Evolutionary conservation across 2,888 invertebrate species (phyloP), one percentile per base, ranked within the genome.

Genomic region (Idaea biselata): DNA sequence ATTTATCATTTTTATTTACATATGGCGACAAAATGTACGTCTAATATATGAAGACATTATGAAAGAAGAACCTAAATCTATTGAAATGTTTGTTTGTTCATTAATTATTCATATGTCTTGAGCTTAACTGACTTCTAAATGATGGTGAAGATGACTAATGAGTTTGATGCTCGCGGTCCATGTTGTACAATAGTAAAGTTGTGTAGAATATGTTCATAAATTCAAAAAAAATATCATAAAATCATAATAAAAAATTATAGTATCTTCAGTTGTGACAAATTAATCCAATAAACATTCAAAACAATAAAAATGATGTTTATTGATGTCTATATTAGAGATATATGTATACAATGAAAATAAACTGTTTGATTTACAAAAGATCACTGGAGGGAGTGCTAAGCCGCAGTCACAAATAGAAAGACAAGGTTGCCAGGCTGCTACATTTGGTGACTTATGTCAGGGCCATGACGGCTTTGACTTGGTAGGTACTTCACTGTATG

Each of bases 401-500:
- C 82, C 81, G 81, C 79, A 83, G 82, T 79, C 83, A 86, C 81
- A 81, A 78, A 86, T 87, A 88, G 85, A 86, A 83, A 84, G 74
- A 81, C 91, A 91, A 91, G 91, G 91, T 81, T 83, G 85, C 70
- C 89, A 83, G 83, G 83, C 80, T 89, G 79, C 91, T 91, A 73
- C 89, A 87, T 90, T 91, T 90, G 90, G 91, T 83, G 86, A 83
- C 87, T 85, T 83, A 86, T 91, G 90, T 91, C 91, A 91, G 84
- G 91, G 90, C 78, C 85, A 86, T 81, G 80, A 77, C 81, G 80
- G 76, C 78, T 83, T 83, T 78, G 82, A 79, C 66, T 75, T 73
- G 78, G 25, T 25, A 25, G 25, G 25, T 3, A 25, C 25, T 25
- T 25, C 25, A 5, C 25, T 3, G 25, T 25, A 25, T 25, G 5